Percentiles rank a stretch among this genome's conserved stretches.
These are phyloP conservation scores for Gymnobelideus leadbeateri DNA, from an alignment of 2,113 vertebrate species.

Conservation along the genomic window DNA sequence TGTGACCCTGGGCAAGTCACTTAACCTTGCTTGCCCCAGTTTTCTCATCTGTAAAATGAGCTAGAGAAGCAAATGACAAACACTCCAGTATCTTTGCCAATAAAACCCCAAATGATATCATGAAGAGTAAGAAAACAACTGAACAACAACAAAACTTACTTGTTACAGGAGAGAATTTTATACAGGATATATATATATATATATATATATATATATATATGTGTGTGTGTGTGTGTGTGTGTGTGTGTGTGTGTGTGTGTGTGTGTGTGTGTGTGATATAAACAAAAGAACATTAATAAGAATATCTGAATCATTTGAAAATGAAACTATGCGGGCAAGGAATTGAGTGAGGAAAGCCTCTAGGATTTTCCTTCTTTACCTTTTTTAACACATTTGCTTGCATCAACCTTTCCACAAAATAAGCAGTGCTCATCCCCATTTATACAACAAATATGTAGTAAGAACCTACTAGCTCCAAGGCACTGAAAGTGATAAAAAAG, in stretches of 20 bases:
- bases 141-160: neutral
- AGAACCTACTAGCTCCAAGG: neutral
- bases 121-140: neutral
- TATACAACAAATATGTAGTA: neutral
- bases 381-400: neutral
- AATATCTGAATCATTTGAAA: neutral
- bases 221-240: too few relatives aligned
- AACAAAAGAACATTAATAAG: neutral
- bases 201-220: too few relatives aligned
- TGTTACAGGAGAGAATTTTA: neutral
- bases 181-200: neutral
- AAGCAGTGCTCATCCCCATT: neutral
- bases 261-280: neutral
- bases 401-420: neutral
- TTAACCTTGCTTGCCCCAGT: neutral
- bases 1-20: neutral
- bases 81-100: neutral
- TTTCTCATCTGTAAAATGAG: neutral
- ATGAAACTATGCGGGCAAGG: neutral
- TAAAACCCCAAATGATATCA: neutral
- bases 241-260: too few relatives aligned
- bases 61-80: neutral
- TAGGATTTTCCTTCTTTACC: neutral
- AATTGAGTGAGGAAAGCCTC: neutral
- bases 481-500: neutral